Base-by-base conservation (phyloP, 2,888 invertebrate species). In the Ectemnius lituratus region DNA sequence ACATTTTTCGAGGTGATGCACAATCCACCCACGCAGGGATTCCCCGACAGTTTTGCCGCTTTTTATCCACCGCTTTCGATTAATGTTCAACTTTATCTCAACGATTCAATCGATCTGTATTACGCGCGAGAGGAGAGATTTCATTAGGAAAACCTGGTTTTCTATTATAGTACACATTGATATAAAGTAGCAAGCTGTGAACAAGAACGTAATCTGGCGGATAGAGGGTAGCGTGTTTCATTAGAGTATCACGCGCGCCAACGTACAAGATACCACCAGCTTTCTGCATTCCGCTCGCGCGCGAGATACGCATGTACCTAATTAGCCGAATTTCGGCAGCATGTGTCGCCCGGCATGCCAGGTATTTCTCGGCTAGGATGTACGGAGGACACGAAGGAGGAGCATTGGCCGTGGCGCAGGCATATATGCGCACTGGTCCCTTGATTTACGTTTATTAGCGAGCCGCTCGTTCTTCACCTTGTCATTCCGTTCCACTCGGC, bases 251-350 rank as follows among this genome's bases (percentile, higher is more conserved):
- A 14, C 16, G n/a, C 52, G 52, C 37, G 37, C 37, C 37, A 11
- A 6, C 8, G 37, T 37, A 37, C 37, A 37, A 37, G 37, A 37
- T 37, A 37, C 37, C 37, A 37, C 37, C 37, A 37, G 37, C 37
- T 37, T 37, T 37, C 37, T 37, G 37, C 49, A 45, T 28, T 60
- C 60, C 45, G 60, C 18, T 28, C 20, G n/a, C 37, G 4, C 14
- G 45, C 23, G 45, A 18, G 27, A 13, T 45, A 52, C 16, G 52
- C 52, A 16, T 52, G 52, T 52, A 52, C 52, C 52, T 52, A 52
- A 52, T 52, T 52, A 52, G 52, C n/a, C 52, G 16, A 52, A 52
- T 16, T 52, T 16, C 16, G 52, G 52, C 52, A 52, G 52, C 16
- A 16, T 14, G n/a, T 16, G 52, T 52, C n/a, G 52, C 52, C 8